Evolutionary conservation across 2,888 invertebrate species (phyloP), one percentile per base, ranked within the genome.

Genomic region (Protophormia terraenovae): DNA sequence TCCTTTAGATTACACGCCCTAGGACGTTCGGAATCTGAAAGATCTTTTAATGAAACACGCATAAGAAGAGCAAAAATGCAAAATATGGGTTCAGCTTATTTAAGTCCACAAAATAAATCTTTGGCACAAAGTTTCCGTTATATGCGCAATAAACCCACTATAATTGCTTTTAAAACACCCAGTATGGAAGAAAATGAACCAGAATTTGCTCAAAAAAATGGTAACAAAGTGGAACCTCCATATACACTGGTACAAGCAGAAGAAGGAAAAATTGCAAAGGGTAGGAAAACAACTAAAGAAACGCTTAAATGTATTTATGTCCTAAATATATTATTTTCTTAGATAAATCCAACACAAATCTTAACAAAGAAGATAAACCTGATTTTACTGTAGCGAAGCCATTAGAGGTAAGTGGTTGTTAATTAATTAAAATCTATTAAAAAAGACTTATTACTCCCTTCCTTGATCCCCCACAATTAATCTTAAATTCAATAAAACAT

Each of bases 121-220:
- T 93, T 97, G 84, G 97, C 97, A 0, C 96, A 97, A 90, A 96
- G 97, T 90, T 97, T 97, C 93, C 94, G 97, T n/a, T 97, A 97
- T 90, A 97, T 97, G 97, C 93, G 97, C 58, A 96, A 95, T 87
- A 97, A 97, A 89, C 98, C 98, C 0, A 96, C 97, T 0, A 97
- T 97, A 86, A 97, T 97, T 66, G 96, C 97, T 0, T 97, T 97
- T 90, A 96, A 97, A 92, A 96, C 97, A 1, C 97, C 97, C 1
- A 96, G 96, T 91, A 92, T 96, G 76, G 96, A 97, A 87, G 95
- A 95, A 88, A 95, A 94, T 88, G 95, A 96, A 84, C 91, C 94
- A 19, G 91, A 94, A 16, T 92, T 94, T 41, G 94, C 94, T 1
- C 94, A 55, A 94, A 94, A 60, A 94, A 50, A 66, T 55, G 58